Evolutionary conservation across 2,113 vertebrate genomes (phyloP).

Genomic region (Chiloscyllium plagiosum): DNA sequence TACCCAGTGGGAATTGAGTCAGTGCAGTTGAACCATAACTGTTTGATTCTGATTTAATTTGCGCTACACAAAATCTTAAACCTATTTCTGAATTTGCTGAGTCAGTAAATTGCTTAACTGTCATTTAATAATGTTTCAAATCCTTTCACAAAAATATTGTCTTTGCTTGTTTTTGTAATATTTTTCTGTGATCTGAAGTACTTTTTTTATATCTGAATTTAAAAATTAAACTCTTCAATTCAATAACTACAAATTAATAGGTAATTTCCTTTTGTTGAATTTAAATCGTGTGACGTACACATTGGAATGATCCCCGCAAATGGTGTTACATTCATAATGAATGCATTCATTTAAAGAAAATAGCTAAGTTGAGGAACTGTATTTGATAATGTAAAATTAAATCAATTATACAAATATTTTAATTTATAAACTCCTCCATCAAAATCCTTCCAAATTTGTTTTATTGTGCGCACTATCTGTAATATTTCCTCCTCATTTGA

Average conservation of each 20-base stretch:
- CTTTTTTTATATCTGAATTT: not conserved
- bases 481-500: not conserved
- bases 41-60: not conserved
- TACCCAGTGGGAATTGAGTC: slow-evolving; percentile 2
- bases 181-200: not conserved
- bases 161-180: not conserved
- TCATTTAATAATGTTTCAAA: not conserved
- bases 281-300: not conserved
- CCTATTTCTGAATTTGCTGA: slow-evolving; percentile 1
- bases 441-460: not conserved
- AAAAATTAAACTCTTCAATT: not conserved
- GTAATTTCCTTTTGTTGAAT: not conserved
- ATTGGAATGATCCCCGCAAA: not conserved
- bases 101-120: not conserved
- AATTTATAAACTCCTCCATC: not conserved
- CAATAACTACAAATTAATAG: no score
- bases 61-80: not conserved
- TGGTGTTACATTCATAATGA: not conserved
- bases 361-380: not conserved
- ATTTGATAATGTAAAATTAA: not conserved
- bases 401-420: slow-evolving; percentile 2
- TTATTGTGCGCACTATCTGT: not conserved
- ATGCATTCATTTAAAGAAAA: not conserved
- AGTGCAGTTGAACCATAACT: slow-evolving; percentile 2
- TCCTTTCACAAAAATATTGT: not conserved